A percentile compares a stretch with the other conserved stretches of the same genome.
Evolutionary conservation across 2,113 vertebrate genomes (phyloP).

Genomic region (Lophotis ruficrista): DNA sequence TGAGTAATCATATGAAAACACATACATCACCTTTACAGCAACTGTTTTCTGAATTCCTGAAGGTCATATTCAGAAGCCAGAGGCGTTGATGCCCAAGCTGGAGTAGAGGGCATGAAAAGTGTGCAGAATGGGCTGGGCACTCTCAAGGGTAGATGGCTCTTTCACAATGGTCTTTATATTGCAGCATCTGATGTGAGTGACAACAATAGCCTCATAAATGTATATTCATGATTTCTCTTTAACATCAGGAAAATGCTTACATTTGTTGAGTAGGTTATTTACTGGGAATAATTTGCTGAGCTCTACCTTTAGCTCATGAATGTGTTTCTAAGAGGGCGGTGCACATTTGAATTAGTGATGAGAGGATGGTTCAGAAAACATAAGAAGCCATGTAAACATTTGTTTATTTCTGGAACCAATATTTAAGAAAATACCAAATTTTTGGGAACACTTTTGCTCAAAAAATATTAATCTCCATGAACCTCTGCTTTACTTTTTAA

Average conservation of each 20-base stretch:
- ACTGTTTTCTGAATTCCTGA: neutral
- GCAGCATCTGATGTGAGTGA: neutral
- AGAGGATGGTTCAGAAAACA: neutral
- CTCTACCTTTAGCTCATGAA: neutral
- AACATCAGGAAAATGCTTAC: neutral
- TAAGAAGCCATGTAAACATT: neutral
- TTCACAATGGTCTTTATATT: neutral
- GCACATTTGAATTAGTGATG: neutral
- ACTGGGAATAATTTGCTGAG: neutral
- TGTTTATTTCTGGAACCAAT: neutral
- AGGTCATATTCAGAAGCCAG: neutral
- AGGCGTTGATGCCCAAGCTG: neutral
- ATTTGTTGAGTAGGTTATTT: neutral
- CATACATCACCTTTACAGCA: neutral
- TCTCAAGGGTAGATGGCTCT: accelerated
- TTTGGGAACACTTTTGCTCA: neutral
- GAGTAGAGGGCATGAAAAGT: neutral
- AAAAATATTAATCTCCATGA: neutral
- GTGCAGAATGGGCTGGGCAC: neutral
- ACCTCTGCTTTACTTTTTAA: neutral
- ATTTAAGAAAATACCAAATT: neutral
- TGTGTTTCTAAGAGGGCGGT: neutral
- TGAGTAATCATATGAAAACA: neutral
- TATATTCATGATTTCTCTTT: neutral
- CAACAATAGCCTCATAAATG: neutral